Evolutionary conservation across 1,140 invertebrate genomes (phyloP).

Genomic region (Campoletis sonorensis): DNA sequence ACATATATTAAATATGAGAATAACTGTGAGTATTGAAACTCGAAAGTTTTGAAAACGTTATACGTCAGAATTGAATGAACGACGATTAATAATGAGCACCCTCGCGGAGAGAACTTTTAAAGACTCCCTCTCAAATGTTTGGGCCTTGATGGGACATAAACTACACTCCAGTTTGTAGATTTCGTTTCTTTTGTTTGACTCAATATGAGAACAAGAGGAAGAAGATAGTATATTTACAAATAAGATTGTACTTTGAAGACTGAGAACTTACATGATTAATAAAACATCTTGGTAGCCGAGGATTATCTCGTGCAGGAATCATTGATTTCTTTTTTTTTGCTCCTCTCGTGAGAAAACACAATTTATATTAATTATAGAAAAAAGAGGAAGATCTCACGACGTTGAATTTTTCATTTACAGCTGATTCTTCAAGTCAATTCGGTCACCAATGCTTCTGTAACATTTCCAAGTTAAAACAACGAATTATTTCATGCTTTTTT

Average conservation of each 20-base stretch:
- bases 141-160: neutral
- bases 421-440: constrained; percentile 59
- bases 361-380: constrained; percentile 35
- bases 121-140: neutral
- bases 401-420: neutral
- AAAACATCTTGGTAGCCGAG: constrained; percentile 31
- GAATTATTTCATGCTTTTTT: constrained; percentile 12
- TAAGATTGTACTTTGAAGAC: constrained; percentile 44
- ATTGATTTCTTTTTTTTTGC: constrained; percentile 7
- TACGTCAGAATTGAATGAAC: constrained; percentile 19
- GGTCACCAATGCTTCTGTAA: constrained; percentile 67
- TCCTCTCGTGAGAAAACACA: neutral
- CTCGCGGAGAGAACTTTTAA: neutral
- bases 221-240: constrained; percentile 42
- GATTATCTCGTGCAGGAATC: constrained; percentile 11
- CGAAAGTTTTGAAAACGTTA: constrained; percentile 26
- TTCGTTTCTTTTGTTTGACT: neutral
- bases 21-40: constrained; percentile 1
- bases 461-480: constrained; percentile 33
- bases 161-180: constrained; percentile 28
- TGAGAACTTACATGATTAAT: constrained; percentile 36
- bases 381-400: constrained; percentile 22
- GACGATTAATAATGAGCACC: neutral
- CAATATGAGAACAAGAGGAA: constrained; percentile 18
- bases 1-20: neutral